phyloP scores from a whole-genome alignment of 2,797 vertebrate species.

The Anabas testudineus region DNA sequence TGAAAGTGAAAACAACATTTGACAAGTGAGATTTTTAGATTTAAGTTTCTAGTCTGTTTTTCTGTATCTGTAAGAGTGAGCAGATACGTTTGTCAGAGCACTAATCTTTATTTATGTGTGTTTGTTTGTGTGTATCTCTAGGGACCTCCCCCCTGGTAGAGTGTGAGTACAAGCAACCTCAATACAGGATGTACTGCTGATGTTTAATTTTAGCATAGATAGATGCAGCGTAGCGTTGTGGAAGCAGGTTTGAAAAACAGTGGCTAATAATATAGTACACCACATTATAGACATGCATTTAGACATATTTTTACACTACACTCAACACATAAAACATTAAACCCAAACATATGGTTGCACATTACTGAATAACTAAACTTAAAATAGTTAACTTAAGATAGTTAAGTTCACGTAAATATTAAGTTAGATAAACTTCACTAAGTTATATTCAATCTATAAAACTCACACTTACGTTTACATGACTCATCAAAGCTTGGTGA shows the following conservation, averaged over 20 bases:
- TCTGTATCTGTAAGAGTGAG: not conserved
- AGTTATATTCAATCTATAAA: no score
- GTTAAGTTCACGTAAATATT: no score
- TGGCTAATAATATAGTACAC: not conserved
- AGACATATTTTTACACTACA: not conserved
- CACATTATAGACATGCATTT: not conserved
- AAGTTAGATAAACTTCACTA: no score
- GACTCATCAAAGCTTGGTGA: not conserved
- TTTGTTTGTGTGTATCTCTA: conserved; percentile 63
- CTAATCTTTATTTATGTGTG: conserved; percentile 10
- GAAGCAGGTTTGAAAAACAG: not conserved
- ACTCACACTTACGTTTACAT: no score
- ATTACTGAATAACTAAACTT: no score
- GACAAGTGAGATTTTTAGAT: conserved; percentile 88
- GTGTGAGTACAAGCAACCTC: conserved; percentile 81
- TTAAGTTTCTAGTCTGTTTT: not conserved
- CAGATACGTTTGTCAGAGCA: not conserved
- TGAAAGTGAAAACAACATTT: conserved; percentile 97
- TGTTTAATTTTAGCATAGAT: conserved; percentile 36
- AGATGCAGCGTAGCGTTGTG: conserved; percentile 13
- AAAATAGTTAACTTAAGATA: no score
- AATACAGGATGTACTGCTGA: conserved; percentile 26
- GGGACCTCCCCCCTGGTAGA: conserved; percentile 86
- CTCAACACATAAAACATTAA: not conserved
- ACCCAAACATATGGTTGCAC: no score